phyloP scores from a whole-genome alignment of 2,113 vertebrate genomes.

The Rhinichthys klamathensis region DNA sequence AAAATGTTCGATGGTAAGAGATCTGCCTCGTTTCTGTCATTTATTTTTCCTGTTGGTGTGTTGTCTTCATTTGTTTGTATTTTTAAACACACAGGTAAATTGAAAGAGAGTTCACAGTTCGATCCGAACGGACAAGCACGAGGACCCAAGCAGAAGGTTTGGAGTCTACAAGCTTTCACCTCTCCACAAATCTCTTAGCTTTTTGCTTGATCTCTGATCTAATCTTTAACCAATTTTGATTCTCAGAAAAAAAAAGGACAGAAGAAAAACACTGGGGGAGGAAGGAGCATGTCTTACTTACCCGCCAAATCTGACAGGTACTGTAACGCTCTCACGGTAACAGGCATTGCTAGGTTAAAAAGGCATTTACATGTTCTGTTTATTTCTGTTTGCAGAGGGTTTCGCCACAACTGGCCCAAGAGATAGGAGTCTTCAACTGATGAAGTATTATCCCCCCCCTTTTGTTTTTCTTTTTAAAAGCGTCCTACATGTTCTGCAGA shows the following conservation, averaged over 20 bases:
- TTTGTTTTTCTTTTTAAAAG: neutral
- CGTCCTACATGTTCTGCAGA: neutral
- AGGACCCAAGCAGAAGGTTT: constrained; percentile 69
- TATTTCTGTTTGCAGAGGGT: constrained; percentile 77
- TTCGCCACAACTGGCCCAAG: constrained; percentile 90
- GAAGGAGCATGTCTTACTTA: constrained; percentile 89
- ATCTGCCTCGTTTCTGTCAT: neutral
- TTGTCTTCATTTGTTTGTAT: constrained; percentile 41
- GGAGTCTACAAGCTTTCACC: neutral
- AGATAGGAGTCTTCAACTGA: constrained; percentile 75
- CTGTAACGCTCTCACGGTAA: no score
- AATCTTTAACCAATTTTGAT: constrained; percentile 26
- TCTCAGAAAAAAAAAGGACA: constrained; percentile 80
- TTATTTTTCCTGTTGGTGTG: neutral
- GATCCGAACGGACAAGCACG: constrained; percentile 82
- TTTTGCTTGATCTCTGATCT: neutral
- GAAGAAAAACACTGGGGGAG: constrained; percentile 79
- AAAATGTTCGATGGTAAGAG: constrained; percentile 88
- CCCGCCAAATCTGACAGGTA: constrained; percentile 83
- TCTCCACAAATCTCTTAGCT: neutral
- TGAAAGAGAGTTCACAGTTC: constrained; percentile 82
- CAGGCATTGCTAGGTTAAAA: neutral
- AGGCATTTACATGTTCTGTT: neutral
- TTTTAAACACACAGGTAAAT: constrained; percentile 65
- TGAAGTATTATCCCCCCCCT: neutral